Conservation (phyloP, 2,113 vertebrate species). For the Mixornis gularis region DNA sequence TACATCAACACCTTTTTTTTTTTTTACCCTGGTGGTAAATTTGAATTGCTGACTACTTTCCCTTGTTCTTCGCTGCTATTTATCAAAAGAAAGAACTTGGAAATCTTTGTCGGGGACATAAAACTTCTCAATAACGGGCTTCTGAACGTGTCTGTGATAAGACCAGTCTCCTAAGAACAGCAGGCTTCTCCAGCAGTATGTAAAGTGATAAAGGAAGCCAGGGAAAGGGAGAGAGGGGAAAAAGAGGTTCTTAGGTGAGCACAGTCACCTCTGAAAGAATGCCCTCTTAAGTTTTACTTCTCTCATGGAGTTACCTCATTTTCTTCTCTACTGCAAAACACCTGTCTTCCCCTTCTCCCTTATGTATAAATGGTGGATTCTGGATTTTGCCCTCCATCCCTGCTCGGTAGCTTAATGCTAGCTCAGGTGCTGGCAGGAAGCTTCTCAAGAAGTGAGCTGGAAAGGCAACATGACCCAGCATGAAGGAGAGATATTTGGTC, state of each 20-base stretch:
- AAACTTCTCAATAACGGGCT: not conserved
- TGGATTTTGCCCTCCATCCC: not conserved
- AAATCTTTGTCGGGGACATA: not conserved
- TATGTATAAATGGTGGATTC: not conserved
- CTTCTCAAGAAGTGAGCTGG: not conserved
- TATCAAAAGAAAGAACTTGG: conserved; percentile 35
- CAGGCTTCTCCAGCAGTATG: not conserved
- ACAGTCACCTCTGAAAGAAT: not conserved
- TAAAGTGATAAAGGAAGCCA: not conserved
- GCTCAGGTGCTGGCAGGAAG: not conserved
- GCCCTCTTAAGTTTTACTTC: not conserved
- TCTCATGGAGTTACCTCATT: conserved; percentile 33
- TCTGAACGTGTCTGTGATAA: not conserved
- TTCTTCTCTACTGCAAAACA: not conserved
- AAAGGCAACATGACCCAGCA: not conserved
- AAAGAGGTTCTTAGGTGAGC: not conserved
- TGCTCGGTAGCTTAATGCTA: not conserved
- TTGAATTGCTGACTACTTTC: conserved; percentile 29
- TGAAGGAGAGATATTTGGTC: not conserved
- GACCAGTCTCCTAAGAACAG: not conserved
- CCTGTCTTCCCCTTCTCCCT: not conserved
- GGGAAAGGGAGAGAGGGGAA: not conserved
- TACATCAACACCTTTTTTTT: not conserved
- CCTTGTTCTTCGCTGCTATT: conserved; percentile 57
- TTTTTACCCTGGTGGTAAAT: conserved; percentile 62